Evolutionary conservation across 2,888 invertebrate genomes (phyloP).

Genomic region (Lepidochrysops patricia): DNA sequence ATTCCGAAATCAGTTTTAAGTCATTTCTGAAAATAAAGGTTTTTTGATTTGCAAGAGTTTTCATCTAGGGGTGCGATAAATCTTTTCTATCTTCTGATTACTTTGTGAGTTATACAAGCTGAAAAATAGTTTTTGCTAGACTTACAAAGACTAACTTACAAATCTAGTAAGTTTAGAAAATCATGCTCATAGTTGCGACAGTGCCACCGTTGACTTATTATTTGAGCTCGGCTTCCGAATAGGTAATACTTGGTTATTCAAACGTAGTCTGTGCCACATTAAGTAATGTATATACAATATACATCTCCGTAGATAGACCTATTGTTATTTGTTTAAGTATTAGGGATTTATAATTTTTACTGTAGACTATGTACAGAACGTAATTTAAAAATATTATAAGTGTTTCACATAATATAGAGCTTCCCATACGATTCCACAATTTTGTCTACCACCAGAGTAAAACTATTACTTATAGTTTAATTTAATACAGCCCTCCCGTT

Average conservation of each 20-base stretch:
- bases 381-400: constrained; percentile 46
- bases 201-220: background rate
- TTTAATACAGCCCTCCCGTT: no score
- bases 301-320: constrained; percentile 59
- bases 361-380: constrained; percentile 47
- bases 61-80: no score
- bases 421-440: constrained; percentile 51
- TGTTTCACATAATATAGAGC: constrained; percentile 58
- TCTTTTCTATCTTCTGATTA: no score
- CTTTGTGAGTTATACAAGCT: no score
- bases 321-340: constrained; percentile 61
- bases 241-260: constrained; percentile 26
- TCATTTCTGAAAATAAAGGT: no score
- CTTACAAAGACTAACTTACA: no score
- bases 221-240: constrained; percentile 17
- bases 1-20: no score
- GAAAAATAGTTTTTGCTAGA: no score
- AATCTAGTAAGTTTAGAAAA: no score
- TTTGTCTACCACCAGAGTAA: constrained; percentile 44
- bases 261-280: constrained; percentile 65
- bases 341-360: constrained; percentile 51
- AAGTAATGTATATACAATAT: constrained; percentile 52
- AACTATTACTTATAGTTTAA: constrained; percentile 7
- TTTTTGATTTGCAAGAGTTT: no score
- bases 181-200: background rate